Evolutionary conservation across 2,113 vertebrate species (phyloP).

Genomic region (Lepidothrix coronata): DNA sequence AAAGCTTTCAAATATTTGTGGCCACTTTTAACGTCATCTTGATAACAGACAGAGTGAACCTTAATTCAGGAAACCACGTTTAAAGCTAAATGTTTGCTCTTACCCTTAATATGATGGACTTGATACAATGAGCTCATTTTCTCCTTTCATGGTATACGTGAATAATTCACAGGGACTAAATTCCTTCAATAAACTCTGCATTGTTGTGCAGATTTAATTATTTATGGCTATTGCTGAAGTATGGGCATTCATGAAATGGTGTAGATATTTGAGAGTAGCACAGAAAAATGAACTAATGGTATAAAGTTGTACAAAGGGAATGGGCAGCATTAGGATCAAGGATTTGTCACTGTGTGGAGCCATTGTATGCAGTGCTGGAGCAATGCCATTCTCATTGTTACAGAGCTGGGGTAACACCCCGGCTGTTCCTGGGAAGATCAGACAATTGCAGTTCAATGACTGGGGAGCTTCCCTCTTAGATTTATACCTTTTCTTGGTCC

Average conservation of each 20-base stretch:
- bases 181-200: background rate
- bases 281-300: background rate
- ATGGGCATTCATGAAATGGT: accelerated
- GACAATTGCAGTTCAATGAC: background rate
- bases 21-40: background rate
- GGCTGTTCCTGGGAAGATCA: background rate
- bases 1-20: background rate
- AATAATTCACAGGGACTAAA: background rate
- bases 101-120: background rate
- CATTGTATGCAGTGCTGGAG: too few relatives aligned
- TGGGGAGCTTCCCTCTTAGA: background rate
- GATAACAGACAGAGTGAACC: background rate
- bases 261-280: background rate
- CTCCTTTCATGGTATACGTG: background rate
- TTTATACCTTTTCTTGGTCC: background rate
- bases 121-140: background rate
- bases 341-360: background rate
- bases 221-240: background rate
- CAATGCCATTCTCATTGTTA: background rate
- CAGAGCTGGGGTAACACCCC: background rate
- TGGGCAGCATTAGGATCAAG: background rate
- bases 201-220: background rate
- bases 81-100: background rate
- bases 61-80: background rate
- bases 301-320: background rate